Evolutionary conservation across 2,797 vertebrate genomes (phyloP), one percentile per base, ranked within the genome.

Genomic region (Catostomus latipinnis): DNA sequence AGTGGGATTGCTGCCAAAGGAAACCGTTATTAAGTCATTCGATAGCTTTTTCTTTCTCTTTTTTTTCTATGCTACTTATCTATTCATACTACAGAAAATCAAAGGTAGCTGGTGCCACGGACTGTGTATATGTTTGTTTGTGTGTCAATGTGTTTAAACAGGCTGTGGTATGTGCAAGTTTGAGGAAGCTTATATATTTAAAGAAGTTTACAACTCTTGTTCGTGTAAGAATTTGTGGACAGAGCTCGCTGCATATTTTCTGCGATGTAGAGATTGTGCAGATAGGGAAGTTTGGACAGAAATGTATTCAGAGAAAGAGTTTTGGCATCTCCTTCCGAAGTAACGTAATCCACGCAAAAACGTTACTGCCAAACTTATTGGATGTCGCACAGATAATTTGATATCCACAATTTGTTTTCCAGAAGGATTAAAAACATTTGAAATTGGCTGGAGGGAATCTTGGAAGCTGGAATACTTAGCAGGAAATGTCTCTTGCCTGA

Each of bases 11-110:
- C 48, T 65, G 84, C 84, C 87, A 88, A 75, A 86, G 86, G 85
- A 91, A 91, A 87, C 86, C 63, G 83, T 90, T 89, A 89, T 87
- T 77, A 87, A 84, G 85, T 86, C 88, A 84, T 88, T 90, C 74
- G 76, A 85, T 70, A 85, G 74, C 61, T 52, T 43, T 75, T 11
- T 52, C 71, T 74, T 46, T 67, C 57, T 71, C 65, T 22, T 67
- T 66, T 67, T 34, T 63, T 0, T 53, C 10, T 74, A 16, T 49
- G 54, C 67, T 48, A 72, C 80, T 80, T 79, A 60, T 66, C 75
- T 82, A 87, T 91, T 84, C 34, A 87, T 87, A 85, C 87, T 81
- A 84, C 43, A 68, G 79, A 65, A 88, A 86, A 88, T 88, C 68
- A 82, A 66, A 65, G 85, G 87, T 87, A 88, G 88, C 84, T 88